phyloP scores from a whole-genome alignment of 2,797 vertebrate species.

The Lepus oiostolus region DNA sequence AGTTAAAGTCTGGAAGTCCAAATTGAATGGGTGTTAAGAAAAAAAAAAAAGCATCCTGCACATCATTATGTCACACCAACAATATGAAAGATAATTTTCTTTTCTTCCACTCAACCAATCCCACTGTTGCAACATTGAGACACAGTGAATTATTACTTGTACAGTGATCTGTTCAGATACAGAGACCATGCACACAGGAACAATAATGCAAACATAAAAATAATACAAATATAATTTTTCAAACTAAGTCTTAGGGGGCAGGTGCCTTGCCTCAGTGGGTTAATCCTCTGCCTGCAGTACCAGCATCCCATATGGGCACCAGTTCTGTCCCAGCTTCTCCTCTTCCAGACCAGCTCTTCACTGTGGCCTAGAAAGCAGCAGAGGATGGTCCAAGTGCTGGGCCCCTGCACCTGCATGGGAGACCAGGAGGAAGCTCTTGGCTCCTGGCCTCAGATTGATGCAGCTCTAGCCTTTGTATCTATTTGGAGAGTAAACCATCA shows the following conservation, averaged over 20 bases:
- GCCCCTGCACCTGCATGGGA: too few species aligned
- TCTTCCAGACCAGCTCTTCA: too few species aligned
- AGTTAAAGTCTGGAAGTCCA: neutral
- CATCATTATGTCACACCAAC: neutral
- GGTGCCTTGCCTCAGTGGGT: too few species aligned
- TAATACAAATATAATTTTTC: neutral
- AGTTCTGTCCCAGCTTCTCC: too few species aligned
- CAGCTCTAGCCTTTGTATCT: too few species aligned
- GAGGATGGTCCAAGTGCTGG: too few species aligned
- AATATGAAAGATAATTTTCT: neutral
- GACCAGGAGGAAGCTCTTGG: too few species aligned
- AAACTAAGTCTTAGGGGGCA: neutral
- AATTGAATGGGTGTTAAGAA: neutral
- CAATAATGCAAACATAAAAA: neutral
- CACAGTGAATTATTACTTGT: neutral
- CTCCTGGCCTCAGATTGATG: too few species aligned
- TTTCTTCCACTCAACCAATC: neutral
- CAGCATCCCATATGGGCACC: too few species aligned
- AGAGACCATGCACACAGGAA: neutral
- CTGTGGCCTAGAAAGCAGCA: too few species aligned
- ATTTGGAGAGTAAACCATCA: too few species aligned
- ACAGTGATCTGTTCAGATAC: neutral
- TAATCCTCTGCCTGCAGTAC: too few species aligned
- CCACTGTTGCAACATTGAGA: neutral
- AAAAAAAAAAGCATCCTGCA: neutral